phyloP scores from a whole-genome alignment of 1,140 invertebrate genomes.

The Psix sp. region DNA sequence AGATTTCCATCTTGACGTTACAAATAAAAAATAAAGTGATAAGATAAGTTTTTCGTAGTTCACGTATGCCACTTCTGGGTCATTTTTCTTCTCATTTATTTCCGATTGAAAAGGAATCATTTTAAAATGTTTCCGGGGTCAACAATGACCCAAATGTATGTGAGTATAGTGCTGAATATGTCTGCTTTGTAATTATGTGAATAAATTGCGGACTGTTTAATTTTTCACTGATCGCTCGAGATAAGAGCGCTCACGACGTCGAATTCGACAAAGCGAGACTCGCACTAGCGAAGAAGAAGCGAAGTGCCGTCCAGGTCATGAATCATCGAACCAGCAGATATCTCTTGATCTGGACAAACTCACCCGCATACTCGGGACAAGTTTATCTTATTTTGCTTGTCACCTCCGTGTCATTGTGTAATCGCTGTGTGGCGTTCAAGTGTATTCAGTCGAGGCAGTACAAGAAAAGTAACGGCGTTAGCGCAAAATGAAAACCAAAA shows the following conservation, averaged over 20 bases:
- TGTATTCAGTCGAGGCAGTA: constrained; percentile 31
- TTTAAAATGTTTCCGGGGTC: no score
- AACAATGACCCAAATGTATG: neutral
- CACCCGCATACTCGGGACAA: constrained; percentile 66
- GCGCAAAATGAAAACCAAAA: constrained; percentile 48
- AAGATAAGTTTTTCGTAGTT: no score
- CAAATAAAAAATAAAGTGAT: no score
- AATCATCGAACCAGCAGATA: constrained; percentile 62
- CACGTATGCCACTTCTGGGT: no score
- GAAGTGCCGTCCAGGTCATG: constrained; percentile 54
- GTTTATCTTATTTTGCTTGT: constrained; percentile 69
- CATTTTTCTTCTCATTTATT: no score
- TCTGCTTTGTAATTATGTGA: constrained; percentile 21
- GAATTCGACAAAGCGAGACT: constrained; percentile 52
- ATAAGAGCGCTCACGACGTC: constrained; percentile 37
- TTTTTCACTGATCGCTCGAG: constrained; percentile 25
- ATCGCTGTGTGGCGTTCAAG: constrained; percentile 39
- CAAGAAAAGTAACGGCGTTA: constrained; percentile 42
- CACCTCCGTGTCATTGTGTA: constrained; percentile 65
- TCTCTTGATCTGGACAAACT: constrained; percentile 65
- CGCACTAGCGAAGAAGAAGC: constrained; percentile 47
- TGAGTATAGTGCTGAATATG: neutral
- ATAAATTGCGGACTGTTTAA: constrained; percentile 32
- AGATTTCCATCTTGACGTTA: no score
- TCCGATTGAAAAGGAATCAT: no score